Percentiles rank a stretch among this genome's conserved stretches.
Conservation (phyloP, 2,797 vertebrate genomes). For the Carapus acus region DNA sequence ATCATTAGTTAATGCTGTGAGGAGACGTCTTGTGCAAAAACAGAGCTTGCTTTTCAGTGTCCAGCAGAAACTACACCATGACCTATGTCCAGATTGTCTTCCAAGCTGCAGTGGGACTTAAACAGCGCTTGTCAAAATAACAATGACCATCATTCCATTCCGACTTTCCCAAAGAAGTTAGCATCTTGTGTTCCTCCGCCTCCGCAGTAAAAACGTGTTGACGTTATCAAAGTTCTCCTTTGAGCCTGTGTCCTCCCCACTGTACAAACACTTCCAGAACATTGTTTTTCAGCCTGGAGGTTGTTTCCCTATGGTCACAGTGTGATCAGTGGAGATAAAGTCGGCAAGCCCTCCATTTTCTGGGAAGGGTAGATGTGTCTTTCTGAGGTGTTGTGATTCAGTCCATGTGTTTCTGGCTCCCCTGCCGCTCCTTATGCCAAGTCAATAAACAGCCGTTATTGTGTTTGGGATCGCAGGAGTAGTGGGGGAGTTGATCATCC, state of each 20-base stretch:
- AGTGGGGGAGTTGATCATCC: slow-evolving; percentile 35
- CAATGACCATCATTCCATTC: slow-evolving; percentile 5
- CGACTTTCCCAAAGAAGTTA: slow-evolving; percentile 12
- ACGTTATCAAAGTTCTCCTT: neutral
- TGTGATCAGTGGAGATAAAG: slow-evolving; percentile 64
- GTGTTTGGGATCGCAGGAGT: slow-evolving; percentile 58
- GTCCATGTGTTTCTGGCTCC: slow-evolving; percentile 64
- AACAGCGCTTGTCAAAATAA: slow-evolving; percentile 10
- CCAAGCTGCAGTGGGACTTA: slow-evolving; percentile 7
- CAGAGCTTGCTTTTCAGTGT: neutral
- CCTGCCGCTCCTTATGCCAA: slow-evolving; percentile 51
- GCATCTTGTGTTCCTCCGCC: slow-evolving; percentile 12
- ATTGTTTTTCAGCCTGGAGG: slow-evolving; percentile 62
- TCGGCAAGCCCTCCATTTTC: slow-evolving; percentile 56
- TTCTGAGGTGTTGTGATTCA: slow-evolving; percentile 61
- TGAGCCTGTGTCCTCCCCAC: slow-evolving; percentile 29
- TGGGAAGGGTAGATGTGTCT: slow-evolving; percentile 66
- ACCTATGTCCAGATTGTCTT: neutral
- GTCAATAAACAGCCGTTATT: slow-evolving; percentile 71
- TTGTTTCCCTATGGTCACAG: slow-evolving; percentile 58
- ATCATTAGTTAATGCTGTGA: slow-evolving; percentile 23
- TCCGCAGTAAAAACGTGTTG: slow-evolving; percentile 1
- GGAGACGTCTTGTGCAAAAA: slow-evolving; percentile 1
- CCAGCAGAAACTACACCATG: neutral
- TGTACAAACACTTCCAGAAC: slow-evolving; percentile 68